Percentiles rank a stretch among this genome's conserved stretches.
phyloP scores from a whole-genome alignment of 1,140 invertebrate genomes.

The Chrysomallon squamiferum region DNA sequence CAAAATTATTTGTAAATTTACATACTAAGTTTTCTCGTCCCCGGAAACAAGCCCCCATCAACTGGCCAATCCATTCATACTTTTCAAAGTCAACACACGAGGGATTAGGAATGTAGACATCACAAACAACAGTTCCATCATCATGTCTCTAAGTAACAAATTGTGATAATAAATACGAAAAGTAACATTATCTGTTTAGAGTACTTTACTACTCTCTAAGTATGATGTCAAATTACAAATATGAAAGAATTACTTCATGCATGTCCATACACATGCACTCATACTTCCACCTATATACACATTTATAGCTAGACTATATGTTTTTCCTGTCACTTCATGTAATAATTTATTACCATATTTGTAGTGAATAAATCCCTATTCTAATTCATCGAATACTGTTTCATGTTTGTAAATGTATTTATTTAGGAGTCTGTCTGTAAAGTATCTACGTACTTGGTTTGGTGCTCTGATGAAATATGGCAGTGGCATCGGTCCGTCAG shows the following conservation, averaged over 20 bases:
- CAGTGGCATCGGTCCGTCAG: slow-evolving; percentile 50
- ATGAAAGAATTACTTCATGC: too few species aligned
- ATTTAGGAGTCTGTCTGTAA: too few species aligned
- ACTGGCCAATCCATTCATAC: slow-evolving; percentile 62
- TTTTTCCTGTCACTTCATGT: too few species aligned
- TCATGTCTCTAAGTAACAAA: slow-evolving; percentile 47
- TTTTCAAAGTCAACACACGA: slow-evolving; percentile 54
- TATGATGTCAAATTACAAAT: too few species aligned
- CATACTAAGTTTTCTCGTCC: slow-evolving; percentile 56
- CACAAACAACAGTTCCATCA: slow-evolving; percentile 58
- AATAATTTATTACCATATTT: too few species aligned
- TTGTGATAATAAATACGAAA: slow-evolving; percentile 2
- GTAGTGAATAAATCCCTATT: too few species aligned
- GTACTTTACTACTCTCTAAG: not conserved
- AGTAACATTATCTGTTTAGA: not conserved
- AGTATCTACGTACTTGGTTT: slow-evolving; percentile 62
- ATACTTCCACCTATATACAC: too few species aligned
- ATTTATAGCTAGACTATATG: too few species aligned
- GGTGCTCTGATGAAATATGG: slow-evolving; percentile 61
- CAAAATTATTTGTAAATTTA: too few species aligned
- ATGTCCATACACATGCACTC: too few species aligned
- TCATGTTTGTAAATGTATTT: too few species aligned
- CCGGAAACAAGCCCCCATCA: slow-evolving; percentile 63
- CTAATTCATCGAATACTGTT: too few species aligned
- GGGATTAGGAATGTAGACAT: slow-evolving; percentile 61